phyloP scores from a whole-genome alignment of 2,797 vertebrate genomes.

The Mareca strepera region DNA sequence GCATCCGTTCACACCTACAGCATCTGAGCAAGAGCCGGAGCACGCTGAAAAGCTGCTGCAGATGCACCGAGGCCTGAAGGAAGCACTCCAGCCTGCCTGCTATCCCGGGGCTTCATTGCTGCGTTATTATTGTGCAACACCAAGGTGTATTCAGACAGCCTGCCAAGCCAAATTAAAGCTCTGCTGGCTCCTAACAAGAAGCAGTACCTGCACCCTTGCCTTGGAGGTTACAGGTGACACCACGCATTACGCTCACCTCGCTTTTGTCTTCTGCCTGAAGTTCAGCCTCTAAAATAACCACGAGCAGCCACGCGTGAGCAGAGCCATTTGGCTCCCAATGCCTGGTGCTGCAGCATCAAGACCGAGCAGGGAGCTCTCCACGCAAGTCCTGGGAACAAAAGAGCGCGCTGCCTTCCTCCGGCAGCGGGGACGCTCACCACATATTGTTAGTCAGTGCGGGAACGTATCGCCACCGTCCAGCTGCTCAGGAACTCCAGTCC shows the following conservation, averaged over 20 bases:
- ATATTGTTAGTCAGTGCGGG: background rate
- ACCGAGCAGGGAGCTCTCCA: background rate
- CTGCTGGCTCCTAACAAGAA: slow-evolving; percentile 36
- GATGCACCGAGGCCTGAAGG: slow-evolving; percentile 47
- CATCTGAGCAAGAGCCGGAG: background rate
- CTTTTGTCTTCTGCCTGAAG: slow-evolving; percentile 60
- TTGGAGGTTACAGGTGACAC: slow-evolving; percentile 44
- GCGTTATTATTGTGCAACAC: slow-evolving; percentile 40
- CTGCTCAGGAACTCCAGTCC: background rate
- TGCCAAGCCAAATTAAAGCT: slow-evolving; percentile 67
- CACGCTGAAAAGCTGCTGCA: slow-evolving; percentile 39
- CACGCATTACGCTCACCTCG: slow-evolving; percentile 32
- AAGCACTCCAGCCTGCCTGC: slow-evolving; percentile 49
- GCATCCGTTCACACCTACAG: slow-evolving; percentile 17
- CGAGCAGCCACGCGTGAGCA: background rate
- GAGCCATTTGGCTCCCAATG: background rate
- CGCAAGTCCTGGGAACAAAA: slow-evolving; percentile 34
- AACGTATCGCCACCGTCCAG: background rate
- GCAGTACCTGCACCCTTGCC: slow-evolving; percentile 44
- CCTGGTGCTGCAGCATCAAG: background rate
- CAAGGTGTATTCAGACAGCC: slow-evolving; percentile 47
- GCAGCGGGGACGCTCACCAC: background rate
- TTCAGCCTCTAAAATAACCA: slow-evolving; percentile 31
- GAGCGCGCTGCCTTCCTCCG: background rate
- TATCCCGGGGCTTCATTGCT: slow-evolving; percentile 55